Base-by-base conservation (phyloP, 2,797 vertebrate species). In the Hydrocynus forskahlii region DNA sequence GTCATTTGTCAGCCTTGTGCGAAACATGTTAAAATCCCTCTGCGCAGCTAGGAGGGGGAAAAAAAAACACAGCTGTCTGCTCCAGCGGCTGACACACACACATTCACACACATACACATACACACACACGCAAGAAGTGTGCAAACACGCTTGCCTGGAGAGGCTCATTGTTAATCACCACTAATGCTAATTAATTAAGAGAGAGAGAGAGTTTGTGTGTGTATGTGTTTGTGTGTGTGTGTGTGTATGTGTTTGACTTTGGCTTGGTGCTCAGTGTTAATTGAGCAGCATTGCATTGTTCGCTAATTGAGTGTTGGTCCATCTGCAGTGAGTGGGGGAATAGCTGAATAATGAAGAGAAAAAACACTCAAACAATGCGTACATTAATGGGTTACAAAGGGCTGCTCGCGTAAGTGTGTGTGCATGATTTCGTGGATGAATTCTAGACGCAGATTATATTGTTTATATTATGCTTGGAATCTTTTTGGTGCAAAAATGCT, bases 161-260 rank as follows among this genome's bases (percentile, higher is more conserved):
- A 94, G 93, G 91, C 95, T 97, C 94, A 96, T 97, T 98, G 97
- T 98, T 97, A 98, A 98, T 98, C 95, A 95, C 95, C 95, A 96
- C 96, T 97, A 97, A 96, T 96, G 95, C 95, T 98, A 98, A 99
- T 99, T 97, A 98, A 98, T 99, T 97, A 96, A 94, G 94, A 94
- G 89, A 90, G 94, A 92, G 92, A 88, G 89, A 93, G 62, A 2
- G 35, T 48, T 48, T 87, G 86, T 94, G 91, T 1, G 25, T 91
- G 86, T 94, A 90, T 90, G 92, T 35, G 35, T 93, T 92, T 90
- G 90, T 92, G 64, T 91, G 91, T 91, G 92, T 91, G 91, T 89
- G 85, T 91, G 86, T 92, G 89, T 88, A 86, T 94, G 93, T 85
- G 92, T 90, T 55, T 40, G 78, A 95, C 92, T 95, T 95, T 96